Percentiles rank a stretch among this genome's conserved stretches.
These are phyloP conservation scores for Artibeus lituratus DNA, from an alignment of 2,797 vertebrate genomes.

Conservation along the genomic window DNA sequence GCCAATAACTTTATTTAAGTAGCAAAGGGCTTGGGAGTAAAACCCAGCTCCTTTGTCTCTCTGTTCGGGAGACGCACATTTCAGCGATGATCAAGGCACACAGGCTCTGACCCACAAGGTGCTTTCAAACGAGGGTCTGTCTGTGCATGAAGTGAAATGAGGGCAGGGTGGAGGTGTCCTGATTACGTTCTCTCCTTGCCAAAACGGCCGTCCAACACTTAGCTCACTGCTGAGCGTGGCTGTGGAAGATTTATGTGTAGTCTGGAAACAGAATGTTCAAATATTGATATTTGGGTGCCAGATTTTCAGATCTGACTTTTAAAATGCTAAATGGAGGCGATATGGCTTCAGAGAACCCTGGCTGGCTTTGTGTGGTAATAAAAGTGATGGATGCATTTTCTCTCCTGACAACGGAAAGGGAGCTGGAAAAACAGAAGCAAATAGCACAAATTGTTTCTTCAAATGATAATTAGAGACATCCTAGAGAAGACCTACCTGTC, in stretches of 20 bases:
- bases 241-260: conserved; percentile 73
- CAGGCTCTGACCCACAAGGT: conserved; percentile 53
- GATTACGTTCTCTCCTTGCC: conserved; percentile 63
- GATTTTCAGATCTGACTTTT: conserved; percentile 77
- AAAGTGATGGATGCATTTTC: conserved; percentile 73
- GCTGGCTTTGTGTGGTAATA: conserved; percentile 69
- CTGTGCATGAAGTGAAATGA: conserved; percentile 52
- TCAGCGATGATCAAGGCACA: conserved; percentile 66
- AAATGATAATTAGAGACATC: conserved; percentile 24
- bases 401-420: conserved; percentile 58
- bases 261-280: conserved; percentile 71
- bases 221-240: conserved; percentile 55
- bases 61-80: conserved; percentile 59
- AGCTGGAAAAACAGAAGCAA: conserved; percentile 64
- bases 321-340: conserved; percentile 61
- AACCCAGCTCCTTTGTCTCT: conserved; percentile 78
- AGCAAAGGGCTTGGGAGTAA: conserved; percentile 77
- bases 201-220: conserved; percentile 72
- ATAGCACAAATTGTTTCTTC: neutral
- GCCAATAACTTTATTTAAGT: conserved; percentile 86
- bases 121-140: conserved; percentile 58
- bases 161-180: neutral
- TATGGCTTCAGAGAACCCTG: conserved; percentile 67
- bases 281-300: conserved; percentile 74
- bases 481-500: conserved; percentile 22